Base-by-base conservation (phyloP, 1,140 invertebrate genomes). In the Drosophila lacertosa region DNA sequence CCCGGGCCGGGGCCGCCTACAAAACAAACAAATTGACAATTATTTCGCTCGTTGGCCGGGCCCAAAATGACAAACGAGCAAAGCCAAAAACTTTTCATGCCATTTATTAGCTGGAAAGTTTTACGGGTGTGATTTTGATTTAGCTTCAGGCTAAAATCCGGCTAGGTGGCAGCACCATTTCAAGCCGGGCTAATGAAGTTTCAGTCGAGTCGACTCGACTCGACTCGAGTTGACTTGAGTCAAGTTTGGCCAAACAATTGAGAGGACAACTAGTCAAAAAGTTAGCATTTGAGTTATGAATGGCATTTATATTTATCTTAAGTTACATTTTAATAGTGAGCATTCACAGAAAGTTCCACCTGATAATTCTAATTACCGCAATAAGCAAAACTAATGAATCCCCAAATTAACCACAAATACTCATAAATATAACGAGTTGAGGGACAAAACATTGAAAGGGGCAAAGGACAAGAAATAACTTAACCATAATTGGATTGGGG, bases 1-100 rank as follows among this genome's bases (percentile, higher is more conserved):
- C n/a, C n/a, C n/a, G n/a, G n/a, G n/a, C n/a, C n/a, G n/a, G n/a
- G n/a, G 22, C 24, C 67, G 67, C 58, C 70, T 65, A 59, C 77
- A 66, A 80, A 79, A 59, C 77, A 66, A 80, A 79, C 73, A 60
- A 81, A 81, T 81, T 81, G 78, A 81, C 78, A 81, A 81, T 81
- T 81, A 80, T 80, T 72, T 70, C 67, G 60, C 63, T 58, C 53
- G 63, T 60, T 60, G 45, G 51, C 40, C 26, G 7, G 55, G 44
- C 33, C 39, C 18, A 39, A 81, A 73, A 80, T 76, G 77, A 80
- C 77, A 80, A 80, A 80, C 78, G 77, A 80, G 77, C 72, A 48
- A 48, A 24, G 35, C 50, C 67, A 60, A 51, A 80, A 80, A 78
- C 57, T 80, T 80, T 80, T 53, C 77, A 59, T 76, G 62, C 77